Evolutionary conservation across 2,888 invertebrate genomes (phyloP).

Genomic region (Eilema caniola): DNA sequence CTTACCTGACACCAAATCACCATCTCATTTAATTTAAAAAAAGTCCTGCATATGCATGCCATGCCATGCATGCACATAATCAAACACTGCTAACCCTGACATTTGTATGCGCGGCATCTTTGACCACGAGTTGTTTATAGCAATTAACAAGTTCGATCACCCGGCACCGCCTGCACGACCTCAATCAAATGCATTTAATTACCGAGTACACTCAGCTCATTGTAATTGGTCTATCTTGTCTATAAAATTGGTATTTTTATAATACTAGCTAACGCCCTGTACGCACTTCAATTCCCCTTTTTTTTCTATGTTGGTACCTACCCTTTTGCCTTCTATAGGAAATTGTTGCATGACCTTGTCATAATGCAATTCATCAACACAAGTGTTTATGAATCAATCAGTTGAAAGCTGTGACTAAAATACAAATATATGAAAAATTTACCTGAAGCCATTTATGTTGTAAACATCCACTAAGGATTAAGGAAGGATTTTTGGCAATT

Average conservation of each 20-base stretch:
- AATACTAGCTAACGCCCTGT: constrained; percentile 2
- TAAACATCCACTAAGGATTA: too few relatives aligned
- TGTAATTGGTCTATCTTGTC: constrained; percentile 45
- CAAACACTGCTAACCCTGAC: constrained; percentile 48
- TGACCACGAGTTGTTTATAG: constrained; percentile 57
- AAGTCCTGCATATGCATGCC: background rate
- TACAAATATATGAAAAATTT: too few relatives aligned
- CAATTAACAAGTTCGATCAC: constrained; percentile 49
- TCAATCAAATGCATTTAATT: constrained; percentile 52
- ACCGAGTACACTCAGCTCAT: constrained; percentile 43
- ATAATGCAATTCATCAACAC: background rate
- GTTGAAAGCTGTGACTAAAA: too few relatives aligned
- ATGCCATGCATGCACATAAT: constrained; percentile 15
- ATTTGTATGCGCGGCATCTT: constrained; percentile 58
- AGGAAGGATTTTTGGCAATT: too few relatives aligned
- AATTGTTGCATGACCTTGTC: too few relatives aligned
- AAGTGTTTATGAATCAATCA: too few relatives aligned
- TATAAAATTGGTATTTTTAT: constrained; percentile 15
- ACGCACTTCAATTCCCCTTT: background rate
- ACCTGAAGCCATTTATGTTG: too few relatives aligned
- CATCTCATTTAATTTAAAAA: constrained; percentile 3
- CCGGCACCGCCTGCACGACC: constrained; percentile 36
- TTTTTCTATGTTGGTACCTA: background rate
- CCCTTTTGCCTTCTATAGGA: too few relatives aligned
- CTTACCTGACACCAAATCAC: background rate